phyloP scores from a whole-genome alignment of 1,140 invertebrate species.

The Zelostemma sp. region DNA sequence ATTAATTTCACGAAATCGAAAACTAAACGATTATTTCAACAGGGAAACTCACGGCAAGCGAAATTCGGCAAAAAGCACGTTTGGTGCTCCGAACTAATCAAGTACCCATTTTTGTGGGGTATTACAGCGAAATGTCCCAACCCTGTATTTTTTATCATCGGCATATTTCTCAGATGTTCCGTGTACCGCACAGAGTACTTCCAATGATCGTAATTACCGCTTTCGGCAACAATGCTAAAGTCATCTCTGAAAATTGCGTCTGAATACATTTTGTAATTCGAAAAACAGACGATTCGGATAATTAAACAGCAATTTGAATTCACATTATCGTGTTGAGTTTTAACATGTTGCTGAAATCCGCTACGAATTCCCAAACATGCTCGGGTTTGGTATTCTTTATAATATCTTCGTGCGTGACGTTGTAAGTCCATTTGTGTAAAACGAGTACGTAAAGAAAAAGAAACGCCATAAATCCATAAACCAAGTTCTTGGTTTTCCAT shows the following conservation, averaged over 20 bases:
- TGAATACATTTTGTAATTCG: too few species aligned
- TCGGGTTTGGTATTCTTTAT: slow-evolving; percentile 72
- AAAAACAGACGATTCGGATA: too few species aligned
- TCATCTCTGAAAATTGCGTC: slow-evolving; percentile 67
- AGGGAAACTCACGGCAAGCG: slow-evolving; percentile 73
- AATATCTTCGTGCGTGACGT: slow-evolving; percentile 58
- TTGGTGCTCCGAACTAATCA: slow-evolving; percentile 74
- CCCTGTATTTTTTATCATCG: slow-evolving; percentile 73
- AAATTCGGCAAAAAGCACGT: slow-evolving; percentile 75
- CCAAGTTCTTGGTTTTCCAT: slow-evolving; percentile 61
- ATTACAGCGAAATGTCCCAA: slow-evolving; percentile 74
- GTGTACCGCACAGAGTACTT: slow-evolving; percentile 77
- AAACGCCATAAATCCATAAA: slow-evolving; percentile 17
- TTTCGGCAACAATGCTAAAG: slow-evolving; percentile 75
- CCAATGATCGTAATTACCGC: slow-evolving; percentile 78
- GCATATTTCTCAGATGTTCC: slow-evolving; percentile 76
- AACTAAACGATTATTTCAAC: too few species aligned
- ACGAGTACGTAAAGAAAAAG: slow-evolving; percentile 51
- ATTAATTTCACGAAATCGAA: background rate
- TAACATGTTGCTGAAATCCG: slow-evolving; percentile 81
- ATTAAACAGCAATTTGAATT: too few species aligned
- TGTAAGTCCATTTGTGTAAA: slow-evolving; percentile 58
- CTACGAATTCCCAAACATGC: slow-evolving; percentile 79
- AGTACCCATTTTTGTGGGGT: slow-evolving; percentile 62
- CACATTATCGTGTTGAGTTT: slow-evolving; percentile 81